phyloP scores from a whole-genome alignment of 2,888 invertebrate genomes.

The Crioceris asparagi region DNA sequence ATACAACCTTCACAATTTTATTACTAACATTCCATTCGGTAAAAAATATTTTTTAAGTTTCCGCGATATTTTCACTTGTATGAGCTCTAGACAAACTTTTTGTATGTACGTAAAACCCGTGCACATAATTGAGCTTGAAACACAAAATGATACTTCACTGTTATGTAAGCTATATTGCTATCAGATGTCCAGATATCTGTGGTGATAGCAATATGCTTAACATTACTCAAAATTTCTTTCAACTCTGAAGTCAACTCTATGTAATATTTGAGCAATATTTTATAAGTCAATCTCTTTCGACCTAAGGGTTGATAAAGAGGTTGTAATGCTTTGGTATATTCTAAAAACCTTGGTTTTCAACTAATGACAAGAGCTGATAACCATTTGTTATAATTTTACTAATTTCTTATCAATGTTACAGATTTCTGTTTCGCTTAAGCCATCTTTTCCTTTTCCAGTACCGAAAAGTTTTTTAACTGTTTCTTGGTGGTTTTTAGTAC shows the following conservation, averaged over 20 bases:
- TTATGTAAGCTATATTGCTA: constrained; percentile 12
- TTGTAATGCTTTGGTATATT: constrained; percentile 17
- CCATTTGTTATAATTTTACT: constrained; percentile 18
- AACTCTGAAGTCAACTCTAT: constrained; percentile 8
- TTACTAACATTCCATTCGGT: constrained; percentile 13
- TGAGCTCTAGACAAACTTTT: constrained; percentile 12
- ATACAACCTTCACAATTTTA: constrained; percentile 19
- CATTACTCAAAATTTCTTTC: constrained; percentile 9
- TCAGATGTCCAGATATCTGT: constrained; percentile 22
- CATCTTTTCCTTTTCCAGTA: neutral
- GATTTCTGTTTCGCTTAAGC: neutral
- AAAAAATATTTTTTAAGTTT: constrained; percentile 10
- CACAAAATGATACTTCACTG: constrained; percentile 14
- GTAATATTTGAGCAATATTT: constrained; percentile 10
- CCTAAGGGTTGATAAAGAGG: constrained; percentile 19
- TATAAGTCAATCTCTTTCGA: constrained; percentile 8
- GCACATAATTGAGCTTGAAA: constrained; percentile 8
- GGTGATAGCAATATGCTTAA: constrained; percentile 15
- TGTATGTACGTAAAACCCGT: constrained; percentile 13
- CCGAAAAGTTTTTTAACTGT: too few species aligned
- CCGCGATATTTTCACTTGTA: constrained; percentile 15
- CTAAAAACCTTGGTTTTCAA: constrained; percentile 22
- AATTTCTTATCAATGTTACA: constrained; percentile 10
- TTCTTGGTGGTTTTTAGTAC: too few species aligned
- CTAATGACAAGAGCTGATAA: constrained; percentile 21